Base-by-base conservation (phyloP, 2,797 vertebrate genomes). In the Melanotaenia nigrans region DNA sequence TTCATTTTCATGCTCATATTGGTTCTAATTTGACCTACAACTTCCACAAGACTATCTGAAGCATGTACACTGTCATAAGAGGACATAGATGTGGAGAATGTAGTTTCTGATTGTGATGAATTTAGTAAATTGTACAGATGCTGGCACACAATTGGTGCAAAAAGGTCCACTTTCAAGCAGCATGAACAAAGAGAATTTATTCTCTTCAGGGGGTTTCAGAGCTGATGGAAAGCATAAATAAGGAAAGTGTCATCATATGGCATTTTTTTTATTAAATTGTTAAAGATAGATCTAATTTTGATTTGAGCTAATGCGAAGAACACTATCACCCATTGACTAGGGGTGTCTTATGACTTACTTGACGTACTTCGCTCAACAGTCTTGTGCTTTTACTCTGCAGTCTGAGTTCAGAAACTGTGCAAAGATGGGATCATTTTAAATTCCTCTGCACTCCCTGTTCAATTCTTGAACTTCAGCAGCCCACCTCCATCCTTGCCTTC, bases 251-350 rank as follows among this genome's bases (percentile, higher is more conserved):
- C 90, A 89, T 92, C 88, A 87, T 86, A 91, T 87, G 89, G 79
- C 71, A 84, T 90, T 91, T 86, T 89, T 33, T 84, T 76, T 84
- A 90, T 92, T 86, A 88, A 84, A 84, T 88, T 86, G 86, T 89
- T 90, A 90, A 90, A 92, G 88, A 92, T 90, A 85, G 85, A 94
- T 93, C 90, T 93, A 79, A 92, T 93, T 93, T 92, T 91, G 91
- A 93, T 93, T 92, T 87, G 83, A 81, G 62, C 87, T 92, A 92
- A 94, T 91, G 85, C 47, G 85, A 90, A 78, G 92, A 93, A 94
- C 92, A 92, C 89, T 92, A 90, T 91, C 85, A 70, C 77, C 91
- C 84, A 92, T 94, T 93, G 90, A 93, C 73, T 47, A 11, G 69
- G 79, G 69, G 90, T 87, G 92, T 94, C 91, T 94, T 90, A 91